A percentile compares a stretch with the other conserved stretches of the same genome.
Evolutionary conservation across 1,140 invertebrate genomes (phyloP).

Genomic region (Cyclargus thomasi): DNA sequence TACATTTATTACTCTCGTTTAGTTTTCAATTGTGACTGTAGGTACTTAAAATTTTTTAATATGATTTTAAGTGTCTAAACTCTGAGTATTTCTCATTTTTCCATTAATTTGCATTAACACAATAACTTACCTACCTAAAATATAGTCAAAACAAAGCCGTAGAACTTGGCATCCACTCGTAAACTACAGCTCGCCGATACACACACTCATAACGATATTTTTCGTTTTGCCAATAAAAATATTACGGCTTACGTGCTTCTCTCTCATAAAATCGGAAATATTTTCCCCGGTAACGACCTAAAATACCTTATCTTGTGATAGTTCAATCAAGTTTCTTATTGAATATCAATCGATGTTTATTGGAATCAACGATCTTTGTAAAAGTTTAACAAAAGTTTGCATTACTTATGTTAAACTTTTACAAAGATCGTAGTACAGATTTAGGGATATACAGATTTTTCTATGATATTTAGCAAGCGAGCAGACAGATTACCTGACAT

Average conservation of each 20-base stretch:
- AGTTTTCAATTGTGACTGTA: no score
- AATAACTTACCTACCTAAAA: background rate
- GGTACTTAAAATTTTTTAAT: no score
- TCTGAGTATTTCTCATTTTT: no score
- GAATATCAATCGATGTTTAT: background rate
- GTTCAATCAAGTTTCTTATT: background rate
- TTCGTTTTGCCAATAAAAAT: constrained; percentile 4
- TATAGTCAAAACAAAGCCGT: background rate
- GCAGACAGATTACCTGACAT: no score
- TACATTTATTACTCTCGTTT: no score
- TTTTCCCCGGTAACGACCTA: background rate
- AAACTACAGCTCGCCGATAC: background rate
- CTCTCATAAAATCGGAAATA: constrained; percentile 3
- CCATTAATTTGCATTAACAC: background rate
- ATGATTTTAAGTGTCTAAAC: no score
- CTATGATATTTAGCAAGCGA: no score
- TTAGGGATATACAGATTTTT: no score
- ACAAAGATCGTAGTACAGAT: no score
- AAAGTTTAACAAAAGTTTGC: background rate
- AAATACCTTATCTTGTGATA: constrained; percentile 4
- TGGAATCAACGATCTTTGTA: background rate
- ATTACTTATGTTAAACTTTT: background rate
- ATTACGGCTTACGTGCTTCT: constrained; percentile 5
- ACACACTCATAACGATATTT: constrained; percentile 7
- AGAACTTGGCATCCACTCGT: background rate